Evolutionary conservation across 2,888 invertebrate species (phyloP).

Genomic region (Thecophora atra): DNA sequence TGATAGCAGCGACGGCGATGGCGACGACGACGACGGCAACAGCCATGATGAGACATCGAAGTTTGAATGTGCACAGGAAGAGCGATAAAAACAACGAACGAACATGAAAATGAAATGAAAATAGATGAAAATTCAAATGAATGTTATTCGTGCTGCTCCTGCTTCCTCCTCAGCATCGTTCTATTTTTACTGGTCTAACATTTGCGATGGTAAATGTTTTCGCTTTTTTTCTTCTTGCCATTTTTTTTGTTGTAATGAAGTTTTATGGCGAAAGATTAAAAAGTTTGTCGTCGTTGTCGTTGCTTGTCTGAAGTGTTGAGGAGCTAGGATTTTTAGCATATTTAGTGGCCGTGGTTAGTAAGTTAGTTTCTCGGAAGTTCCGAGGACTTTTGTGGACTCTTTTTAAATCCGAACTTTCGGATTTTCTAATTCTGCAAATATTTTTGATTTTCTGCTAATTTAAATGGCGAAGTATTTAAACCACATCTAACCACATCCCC

Average conservation of each 20-base stretch:
- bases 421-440: background rate
- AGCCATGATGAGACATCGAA: conserved; percentile 32
- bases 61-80: conserved; percentile 35
- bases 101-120: conserved; percentile 37
- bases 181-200: conserved; percentile 1
- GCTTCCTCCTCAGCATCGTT: background rate
- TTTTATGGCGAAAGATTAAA: conserved; percentile 37
- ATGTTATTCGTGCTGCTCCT: conserved; percentile 11
- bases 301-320: background rate
- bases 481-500: background rate
- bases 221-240: conserved; percentile 17
- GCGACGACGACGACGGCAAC: conserved; percentile 23
- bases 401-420: background rate
- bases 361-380: background rate
- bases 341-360: background rate
- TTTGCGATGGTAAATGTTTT: conserved; percentile 15
- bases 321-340: background rate
- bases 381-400: background rate
- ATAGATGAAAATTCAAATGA: conserved; percentile 36
- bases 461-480: background rate
- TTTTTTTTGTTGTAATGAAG: conserved; percentile 37
- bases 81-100: conserved; percentile 31
- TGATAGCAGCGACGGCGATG: conserved; percentile 26
- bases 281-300: conserved; percentile 24
- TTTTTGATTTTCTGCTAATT: background rate